Evolutionary conservation across 2,888 invertebrate species (phyloP).

Genomic region (Agrenia bidenticulata): DNA sequence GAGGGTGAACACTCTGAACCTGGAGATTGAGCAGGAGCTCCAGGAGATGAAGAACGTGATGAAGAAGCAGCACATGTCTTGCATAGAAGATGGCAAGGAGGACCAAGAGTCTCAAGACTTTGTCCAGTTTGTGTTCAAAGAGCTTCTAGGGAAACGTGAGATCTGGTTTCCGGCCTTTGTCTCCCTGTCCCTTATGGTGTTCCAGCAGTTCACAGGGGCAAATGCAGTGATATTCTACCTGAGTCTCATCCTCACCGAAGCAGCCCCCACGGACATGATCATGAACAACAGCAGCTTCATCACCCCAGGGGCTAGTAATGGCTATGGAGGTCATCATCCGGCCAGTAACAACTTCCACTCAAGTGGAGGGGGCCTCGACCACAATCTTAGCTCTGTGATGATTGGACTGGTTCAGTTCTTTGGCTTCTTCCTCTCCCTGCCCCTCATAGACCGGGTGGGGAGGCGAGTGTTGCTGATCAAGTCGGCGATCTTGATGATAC

Average conservation of each 20-base stretch:
- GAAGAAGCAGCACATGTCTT: not conserved
- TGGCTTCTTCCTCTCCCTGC: conserved; percentile 63
- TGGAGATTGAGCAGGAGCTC: conserved; percentile 41
- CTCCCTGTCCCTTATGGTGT: conserved; percentile 53
- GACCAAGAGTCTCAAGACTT: not conserved
- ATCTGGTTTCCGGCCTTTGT: conserved; percentile 31
- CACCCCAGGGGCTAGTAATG: not conserved
- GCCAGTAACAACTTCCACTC: not conserved
- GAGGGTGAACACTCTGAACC: not conserved
- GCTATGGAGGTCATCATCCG: not conserved
- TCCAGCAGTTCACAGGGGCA: conserved; percentile 64
- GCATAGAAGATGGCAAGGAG: no score
- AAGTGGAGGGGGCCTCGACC: not conserved
- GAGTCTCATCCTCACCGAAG: conserved; percentile 65
- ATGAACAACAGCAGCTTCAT: no score
- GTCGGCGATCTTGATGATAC: conserved; percentile 62
- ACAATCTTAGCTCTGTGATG: conserved; percentile 61
- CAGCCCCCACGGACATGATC: not conserved
- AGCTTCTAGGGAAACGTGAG: conserved; percentile 10
- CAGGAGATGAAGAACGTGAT: conserved; percentile 20
- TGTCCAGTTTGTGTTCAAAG: not conserved
- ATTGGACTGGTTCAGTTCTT: conserved; percentile 77
- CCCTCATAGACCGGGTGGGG: conserved; percentile 65
- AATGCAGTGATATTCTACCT: conserved; percentile 65
- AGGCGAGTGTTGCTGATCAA: conserved; percentile 64